Conservation (phyloP, 92 coral and sea anemone species). For the Ricordea florida region DNA sequence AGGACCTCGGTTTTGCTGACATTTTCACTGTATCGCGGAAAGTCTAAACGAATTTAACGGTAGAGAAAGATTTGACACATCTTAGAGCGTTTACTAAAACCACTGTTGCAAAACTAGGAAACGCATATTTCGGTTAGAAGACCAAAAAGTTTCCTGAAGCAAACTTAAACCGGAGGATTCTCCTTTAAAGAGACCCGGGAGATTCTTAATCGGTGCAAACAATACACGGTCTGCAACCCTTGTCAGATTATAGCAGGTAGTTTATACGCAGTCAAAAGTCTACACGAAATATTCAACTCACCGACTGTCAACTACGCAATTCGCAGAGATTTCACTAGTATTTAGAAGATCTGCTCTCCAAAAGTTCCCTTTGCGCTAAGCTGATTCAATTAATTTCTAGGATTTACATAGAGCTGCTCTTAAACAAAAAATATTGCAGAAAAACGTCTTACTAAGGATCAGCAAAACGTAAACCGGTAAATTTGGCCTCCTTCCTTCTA, state of each 20-base stretch:
- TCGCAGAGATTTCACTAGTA: conserved; percentile 8
- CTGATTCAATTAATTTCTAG: background rate
- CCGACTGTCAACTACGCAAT: conserved; percentile 51
- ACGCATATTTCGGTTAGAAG: no score
- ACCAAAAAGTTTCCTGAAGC: no score
- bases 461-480: conserved; percentile 37
- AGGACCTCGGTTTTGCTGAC: background rate
- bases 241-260: conserved; percentile 62
- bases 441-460: background rate
- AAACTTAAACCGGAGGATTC: background rate
- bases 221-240: conserved; percentile 16
- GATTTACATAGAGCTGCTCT: background rate
- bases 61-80: no score
- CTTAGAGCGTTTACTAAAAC: no score
- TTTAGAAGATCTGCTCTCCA: conserved; percentile 20
- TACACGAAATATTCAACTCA: conserved; percentile 54
- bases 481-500: conserved; percentile 37
- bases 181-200: background rate
- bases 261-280: conserved; percentile 8
- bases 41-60: background rate
- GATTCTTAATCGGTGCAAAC: background rate
- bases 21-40: background rate
- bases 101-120: no score
- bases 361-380: conserved; percentile 8
- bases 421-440: background rate